Evolutionary conservation across 92 coral and sea anemone genomes (phyloP).

Genomic region (Micromussa lordhowensis): DNA sequence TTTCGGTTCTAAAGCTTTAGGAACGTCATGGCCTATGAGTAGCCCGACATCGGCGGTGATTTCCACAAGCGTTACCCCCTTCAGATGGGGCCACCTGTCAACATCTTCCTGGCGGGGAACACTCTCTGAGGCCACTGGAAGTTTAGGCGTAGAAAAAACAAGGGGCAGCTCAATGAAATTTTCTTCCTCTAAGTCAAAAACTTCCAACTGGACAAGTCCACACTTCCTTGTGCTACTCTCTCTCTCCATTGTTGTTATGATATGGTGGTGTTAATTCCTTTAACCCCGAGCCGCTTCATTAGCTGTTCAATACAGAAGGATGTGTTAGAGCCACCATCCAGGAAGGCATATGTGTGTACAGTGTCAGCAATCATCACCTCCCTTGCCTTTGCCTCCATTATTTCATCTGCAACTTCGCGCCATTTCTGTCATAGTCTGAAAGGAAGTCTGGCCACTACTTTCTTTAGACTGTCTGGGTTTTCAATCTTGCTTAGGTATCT

Average conservation of each 20-base stretch:
- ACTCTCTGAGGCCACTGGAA: conserved; percentile 57
- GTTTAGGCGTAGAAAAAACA: conserved; percentile 53
- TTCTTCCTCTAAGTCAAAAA: conserved; percentile 35
- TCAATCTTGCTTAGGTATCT: no score
- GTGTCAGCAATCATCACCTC: neutral
- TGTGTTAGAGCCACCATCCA: conserved; percentile 56
- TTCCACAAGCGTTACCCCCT: conserved; percentile 18
- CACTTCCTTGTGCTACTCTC: no score
- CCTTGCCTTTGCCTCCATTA: no score
- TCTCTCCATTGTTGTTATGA: no score
- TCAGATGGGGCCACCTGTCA: conserved; percentile 42
- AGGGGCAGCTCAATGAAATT: neutral
- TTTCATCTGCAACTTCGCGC: no score
- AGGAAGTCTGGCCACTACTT: no score
- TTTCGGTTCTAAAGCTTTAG: no score
- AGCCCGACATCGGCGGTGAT: conserved; percentile 59
- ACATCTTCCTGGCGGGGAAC: conserved; percentile 43
- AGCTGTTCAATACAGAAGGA: conserved; percentile 68
- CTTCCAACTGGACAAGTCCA: conserved; percentile 52
- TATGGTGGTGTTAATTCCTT: conserved; percentile 23
- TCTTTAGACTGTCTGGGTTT: no score
- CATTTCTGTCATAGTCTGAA: no score
- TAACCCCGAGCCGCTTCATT: conserved; percentile 22
- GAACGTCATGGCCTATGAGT: conserved; percentile 7
- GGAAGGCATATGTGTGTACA: conserved; percentile 53